These are phyloP conservation scores for Eugnorisma glareosa DNA, from an alignment of 2,888 invertebrate species.

Conservation along the genomic window DNA sequence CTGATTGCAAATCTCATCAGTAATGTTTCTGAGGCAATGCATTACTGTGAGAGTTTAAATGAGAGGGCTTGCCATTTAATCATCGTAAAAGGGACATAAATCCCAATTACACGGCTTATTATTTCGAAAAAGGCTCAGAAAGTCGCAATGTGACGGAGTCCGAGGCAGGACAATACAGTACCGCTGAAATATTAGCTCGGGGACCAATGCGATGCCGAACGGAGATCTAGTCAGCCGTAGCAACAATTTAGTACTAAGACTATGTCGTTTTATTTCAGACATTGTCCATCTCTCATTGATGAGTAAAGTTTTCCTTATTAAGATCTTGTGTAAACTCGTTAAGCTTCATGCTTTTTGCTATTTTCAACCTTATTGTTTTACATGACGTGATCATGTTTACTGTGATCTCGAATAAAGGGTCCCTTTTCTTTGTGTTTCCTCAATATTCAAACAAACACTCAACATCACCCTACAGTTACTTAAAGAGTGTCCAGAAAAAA, in stretches of 20 bases:
- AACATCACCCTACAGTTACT: constrained; percentile 22
- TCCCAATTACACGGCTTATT: constrained; percentile 88
- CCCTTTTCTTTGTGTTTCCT: constrained; percentile 32
- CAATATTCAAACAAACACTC: constrained; percentile 33
- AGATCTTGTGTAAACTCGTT: constrained; percentile 45
- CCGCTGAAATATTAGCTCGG: constrained; percentile 75
- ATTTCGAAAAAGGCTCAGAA: constrained; percentile 81
- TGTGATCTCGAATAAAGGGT: neutral
- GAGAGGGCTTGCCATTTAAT: constrained; percentile 81
- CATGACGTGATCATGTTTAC: constrained; percentile 17
- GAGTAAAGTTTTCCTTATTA: constrained; percentile 50
- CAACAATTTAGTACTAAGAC: constrained; percentile 61
- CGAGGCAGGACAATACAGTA: constrained; percentile 83
- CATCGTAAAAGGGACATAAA: constrained; percentile 86
- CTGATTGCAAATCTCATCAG: constrained; percentile 74
- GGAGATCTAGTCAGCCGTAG: constrained; percentile 63
- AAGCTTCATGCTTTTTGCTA: constrained; percentile 7
- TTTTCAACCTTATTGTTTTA: constrained; percentile 9
- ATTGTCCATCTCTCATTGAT: constrained; percentile 54
- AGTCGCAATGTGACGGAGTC: constrained; percentile 76
- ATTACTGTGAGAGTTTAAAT: constrained; percentile 78
- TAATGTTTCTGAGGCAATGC: constrained; percentile 76
- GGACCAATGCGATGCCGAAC: constrained; percentile 60
- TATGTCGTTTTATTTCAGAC: constrained; percentile 60
- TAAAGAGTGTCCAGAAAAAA: constrained; percentile 66